These are phyloP conservation scores for Choloepus hoffmanni DNA, from an alignment of 2,113 vertebrate genomes.

Conservation along the genomic window DNA sequence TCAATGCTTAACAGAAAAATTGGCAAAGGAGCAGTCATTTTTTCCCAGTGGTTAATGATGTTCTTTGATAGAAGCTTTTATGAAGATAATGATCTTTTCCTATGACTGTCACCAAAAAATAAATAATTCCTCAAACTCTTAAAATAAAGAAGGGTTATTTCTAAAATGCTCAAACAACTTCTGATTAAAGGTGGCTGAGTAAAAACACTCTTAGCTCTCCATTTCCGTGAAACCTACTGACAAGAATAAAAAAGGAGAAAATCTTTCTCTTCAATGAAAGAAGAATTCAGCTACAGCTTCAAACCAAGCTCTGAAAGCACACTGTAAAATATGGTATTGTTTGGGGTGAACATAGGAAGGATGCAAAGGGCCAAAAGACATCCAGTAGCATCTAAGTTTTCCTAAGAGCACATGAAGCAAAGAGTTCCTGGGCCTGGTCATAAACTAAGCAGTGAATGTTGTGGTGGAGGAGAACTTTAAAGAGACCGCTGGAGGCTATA, in stretches of 20 bases:
- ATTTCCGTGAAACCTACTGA: not conserved
- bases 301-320: not conserved
- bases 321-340: not conserved
- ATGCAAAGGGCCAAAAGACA: not conserved
- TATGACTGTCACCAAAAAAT: not conserved
- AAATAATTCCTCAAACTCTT: not conserved
- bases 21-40: conserved; percentile 43
- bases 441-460: not conserved
- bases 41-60: conserved; percentile 38
- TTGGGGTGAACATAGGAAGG: not conserved
- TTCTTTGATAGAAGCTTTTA: not conserved
- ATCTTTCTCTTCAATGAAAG: not conserved
- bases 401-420: not conserved
- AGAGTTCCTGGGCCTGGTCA: not conserved
- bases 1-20: conserved; percentile 17
- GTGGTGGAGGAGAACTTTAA: not conserved
- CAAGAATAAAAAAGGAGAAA: not conserved
- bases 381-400: not conserved
- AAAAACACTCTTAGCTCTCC: not conserved
- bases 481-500: not conserved
- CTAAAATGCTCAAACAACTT: conserved; percentile 8
- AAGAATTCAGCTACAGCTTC: not conserved
- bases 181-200: conserved; percentile 4
- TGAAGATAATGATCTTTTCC: not conserved
- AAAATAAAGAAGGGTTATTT: conserved; percentile 15